These are phyloP conservation scores for Linnaemya vulpina DNA, from an alignment of 2,888 invertebrate genomes.

Conservation along the genomic window DNA sequence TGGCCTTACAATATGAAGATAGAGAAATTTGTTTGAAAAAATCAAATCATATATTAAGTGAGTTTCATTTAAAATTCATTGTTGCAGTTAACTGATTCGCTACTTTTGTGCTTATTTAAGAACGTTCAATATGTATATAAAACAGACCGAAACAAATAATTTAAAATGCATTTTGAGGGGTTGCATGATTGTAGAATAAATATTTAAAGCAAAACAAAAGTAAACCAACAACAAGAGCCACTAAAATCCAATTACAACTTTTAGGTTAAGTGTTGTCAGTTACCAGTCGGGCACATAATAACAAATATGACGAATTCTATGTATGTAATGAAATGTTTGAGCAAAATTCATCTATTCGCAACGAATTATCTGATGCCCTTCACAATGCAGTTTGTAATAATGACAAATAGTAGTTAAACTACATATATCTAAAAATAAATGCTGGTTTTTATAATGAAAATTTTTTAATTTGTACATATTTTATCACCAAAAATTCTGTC, in stretches of 20 bases:
- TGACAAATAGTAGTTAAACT: neutral
- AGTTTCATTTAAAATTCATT: neutral
- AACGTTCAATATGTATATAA: neutral
- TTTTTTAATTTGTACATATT: no score
- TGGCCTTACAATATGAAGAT: no score
- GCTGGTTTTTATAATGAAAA: no score
- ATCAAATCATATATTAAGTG: neutral
- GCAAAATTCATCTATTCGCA: slow-evolving; percentile 1
- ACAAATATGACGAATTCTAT: neutral
- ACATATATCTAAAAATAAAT: no score
- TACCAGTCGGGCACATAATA: neutral
- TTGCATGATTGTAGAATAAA: slow-evolving; percentile 48
- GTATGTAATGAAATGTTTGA: neutral
- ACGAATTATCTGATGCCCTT: slow-evolving; percentile 46
- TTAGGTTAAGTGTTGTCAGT: slow-evolving; percentile 72
- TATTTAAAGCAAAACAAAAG: slow-evolving; percentile 51
- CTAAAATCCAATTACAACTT: slow-evolving; percentile 74
- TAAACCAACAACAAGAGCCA: slow-evolving; percentile 45
- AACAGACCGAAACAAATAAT: slow-evolving; percentile 71
- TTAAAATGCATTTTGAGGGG: slow-evolving; percentile 41
- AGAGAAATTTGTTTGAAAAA: neutral
- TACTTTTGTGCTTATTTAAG: neutral
- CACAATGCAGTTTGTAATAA: slow-evolving; percentile 25
- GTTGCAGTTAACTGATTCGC: neutral
- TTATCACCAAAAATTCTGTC: no score